Conservation (phyloP, 2,888 invertebrate species). For the Orthonevra nobilis region DNA sequence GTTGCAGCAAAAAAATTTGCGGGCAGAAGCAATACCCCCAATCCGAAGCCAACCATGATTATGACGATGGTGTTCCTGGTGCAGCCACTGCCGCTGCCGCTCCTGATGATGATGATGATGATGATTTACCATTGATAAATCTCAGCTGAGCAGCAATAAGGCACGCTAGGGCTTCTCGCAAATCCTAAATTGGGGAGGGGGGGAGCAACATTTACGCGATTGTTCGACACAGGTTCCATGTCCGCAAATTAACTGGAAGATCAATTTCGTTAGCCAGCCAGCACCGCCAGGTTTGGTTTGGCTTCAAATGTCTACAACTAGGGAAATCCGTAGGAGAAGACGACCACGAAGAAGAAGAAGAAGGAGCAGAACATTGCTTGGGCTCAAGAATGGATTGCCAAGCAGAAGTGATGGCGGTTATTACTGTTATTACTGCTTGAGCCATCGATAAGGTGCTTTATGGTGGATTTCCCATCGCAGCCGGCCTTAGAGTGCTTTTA, state of each 20-base stretch:
- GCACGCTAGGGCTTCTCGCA: constrained; percentile 33
- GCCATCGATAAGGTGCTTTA: constrained; percentile 68
- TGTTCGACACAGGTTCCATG: constrained; percentile 67
- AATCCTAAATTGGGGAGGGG: constrained; percentile 11
- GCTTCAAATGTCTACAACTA: not conserved
- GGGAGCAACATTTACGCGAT: constrained; percentile 52
- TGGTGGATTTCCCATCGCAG: constrained; percentile 62
- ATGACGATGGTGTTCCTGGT: too few species aligned
- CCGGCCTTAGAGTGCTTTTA: constrained; percentile 66
- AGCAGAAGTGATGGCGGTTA: constrained; percentile 70
- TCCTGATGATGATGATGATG: constrained; percentile 51
- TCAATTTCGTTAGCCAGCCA: constrained; percentile 48
- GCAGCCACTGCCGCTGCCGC: too few species aligned
- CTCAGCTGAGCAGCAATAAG: constrained; percentile 22
- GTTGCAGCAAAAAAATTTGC: constrained; percentile 8
- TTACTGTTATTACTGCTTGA: constrained; percentile 67
- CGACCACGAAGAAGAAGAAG: not conserved
- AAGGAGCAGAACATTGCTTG: constrained; percentile 20
- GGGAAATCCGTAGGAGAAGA: not conserved
- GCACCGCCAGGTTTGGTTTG: constrained; percentile 12
- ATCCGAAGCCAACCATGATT: too few species aligned
- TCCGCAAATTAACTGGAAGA: constrained; percentile 66
- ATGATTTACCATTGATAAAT: constrained; percentile 69
- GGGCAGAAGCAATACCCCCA: constrained; percentile 40
- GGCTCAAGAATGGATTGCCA: constrained; percentile 49